Conservation (phyloP, 2,888 invertebrate species). For the Gandaritis pyraliata region DNA sequence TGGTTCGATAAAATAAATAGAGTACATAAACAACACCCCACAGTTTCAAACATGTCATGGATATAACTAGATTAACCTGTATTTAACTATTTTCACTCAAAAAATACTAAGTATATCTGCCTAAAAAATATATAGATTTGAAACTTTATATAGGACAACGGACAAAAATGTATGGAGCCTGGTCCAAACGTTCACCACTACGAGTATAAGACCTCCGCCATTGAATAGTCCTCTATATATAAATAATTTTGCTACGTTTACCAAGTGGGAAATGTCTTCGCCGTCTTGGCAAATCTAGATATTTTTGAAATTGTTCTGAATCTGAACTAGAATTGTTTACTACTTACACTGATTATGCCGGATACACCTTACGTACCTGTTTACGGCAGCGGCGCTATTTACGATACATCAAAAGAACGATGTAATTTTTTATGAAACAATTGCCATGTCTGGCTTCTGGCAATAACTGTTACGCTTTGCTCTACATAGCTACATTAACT, state of each 20-base stretch:
- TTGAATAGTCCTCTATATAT: no score
- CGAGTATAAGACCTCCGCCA: no score
- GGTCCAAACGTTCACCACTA: no score
- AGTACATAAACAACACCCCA: neutral
- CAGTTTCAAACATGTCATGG: no score
- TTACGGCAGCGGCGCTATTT: conserved; percentile 33
- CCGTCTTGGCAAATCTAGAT: neutral
- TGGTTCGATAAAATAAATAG: neutral
- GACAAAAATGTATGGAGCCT: no score
- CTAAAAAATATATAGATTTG: no score
- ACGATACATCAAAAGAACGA: conserved; percentile 35
- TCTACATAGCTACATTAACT: no score
- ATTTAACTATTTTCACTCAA: no score
- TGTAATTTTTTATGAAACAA: conserved; percentile 22
- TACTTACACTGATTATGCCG: conserved; percentile 15
- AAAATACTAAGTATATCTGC: no score
- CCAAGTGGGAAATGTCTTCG: no score
- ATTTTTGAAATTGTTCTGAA: neutral
- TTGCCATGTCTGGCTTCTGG: conserved; percentile 3
- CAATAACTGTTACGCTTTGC: neutral
- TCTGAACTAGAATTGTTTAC: conserved; percentile 2
- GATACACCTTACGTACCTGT: conserved; percentile 30
- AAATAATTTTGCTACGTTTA: no score
- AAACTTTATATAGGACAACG: neutral
- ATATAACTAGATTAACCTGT: no score